Conservation (phyloP, 2,888 invertebrate genomes). For the Ichneumoninae sp. region DNA sequence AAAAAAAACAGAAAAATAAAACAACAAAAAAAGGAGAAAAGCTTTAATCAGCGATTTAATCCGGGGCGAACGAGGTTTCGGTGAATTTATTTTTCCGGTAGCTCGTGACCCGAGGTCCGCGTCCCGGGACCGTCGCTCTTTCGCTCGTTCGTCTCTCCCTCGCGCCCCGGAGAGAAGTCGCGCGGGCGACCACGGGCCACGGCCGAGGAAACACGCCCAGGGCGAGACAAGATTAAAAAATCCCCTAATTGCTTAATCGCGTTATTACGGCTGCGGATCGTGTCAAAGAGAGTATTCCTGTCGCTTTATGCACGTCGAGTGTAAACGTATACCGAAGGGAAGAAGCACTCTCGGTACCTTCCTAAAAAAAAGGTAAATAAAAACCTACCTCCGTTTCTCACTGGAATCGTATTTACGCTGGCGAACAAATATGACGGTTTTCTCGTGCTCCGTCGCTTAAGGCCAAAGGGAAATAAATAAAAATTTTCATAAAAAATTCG, state of each 20-base stretch:
- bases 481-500: no score
- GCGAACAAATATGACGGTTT: not conserved
- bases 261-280: constrained; percentile 77
- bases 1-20: constrained; percentile 7
- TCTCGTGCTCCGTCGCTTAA: not conserved
- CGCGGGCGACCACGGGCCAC: constrained; percentile 26
- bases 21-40: constrained; percentile 54
- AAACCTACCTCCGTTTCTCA: not conserved
- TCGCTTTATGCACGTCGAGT: constrained; percentile 42
- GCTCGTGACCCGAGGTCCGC: constrained; percentile 73
- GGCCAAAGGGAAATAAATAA: no score
- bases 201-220: constrained; percentile 60
- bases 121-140: constrained; percentile 10
- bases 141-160: not conserved
- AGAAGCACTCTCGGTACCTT: constrained; percentile 24
- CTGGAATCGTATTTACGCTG: not conserved
- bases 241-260: constrained; percentile 81
- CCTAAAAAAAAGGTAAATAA: constrained; percentile 16
- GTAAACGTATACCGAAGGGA: constrained; percentile 11
- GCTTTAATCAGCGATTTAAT: constrained; percentile 83
- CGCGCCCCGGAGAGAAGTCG: constrained; percentile 1
- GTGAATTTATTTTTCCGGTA: constrained; percentile 81
- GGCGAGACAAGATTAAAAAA: constrained; percentile 70
- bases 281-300: constrained; percentile 77
- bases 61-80: constrained; percentile 73